Conservation (phyloP, 92 coral and sea anemone species). For the Siderastrea radians region DNA sequence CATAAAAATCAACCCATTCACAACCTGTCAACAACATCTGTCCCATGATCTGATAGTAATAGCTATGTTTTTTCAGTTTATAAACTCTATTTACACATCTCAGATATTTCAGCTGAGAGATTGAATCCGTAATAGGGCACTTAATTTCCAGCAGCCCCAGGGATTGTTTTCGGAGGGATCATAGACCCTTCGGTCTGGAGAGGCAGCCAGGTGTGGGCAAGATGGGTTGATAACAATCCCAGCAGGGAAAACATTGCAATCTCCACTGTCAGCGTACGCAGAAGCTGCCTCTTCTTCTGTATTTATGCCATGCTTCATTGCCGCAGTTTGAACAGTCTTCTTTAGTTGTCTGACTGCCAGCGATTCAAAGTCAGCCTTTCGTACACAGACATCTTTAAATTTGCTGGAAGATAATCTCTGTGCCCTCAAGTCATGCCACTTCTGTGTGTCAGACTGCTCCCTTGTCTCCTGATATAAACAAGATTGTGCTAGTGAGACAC, state of each 20-base stretch:
- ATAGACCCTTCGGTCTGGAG: constrained; percentile 58
- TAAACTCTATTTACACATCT: constrained; percentile 29
- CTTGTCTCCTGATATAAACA: constrained; percentile 33
- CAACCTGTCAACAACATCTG: constrained; percentile 60
- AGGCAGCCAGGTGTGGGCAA: constrained; percentile 61
- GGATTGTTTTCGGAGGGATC: constrained; percentile 34
- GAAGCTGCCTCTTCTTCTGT: constrained; percentile 54
- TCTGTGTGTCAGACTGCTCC: constrained; percentile 63
- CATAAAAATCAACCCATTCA: constrained; percentile 55
- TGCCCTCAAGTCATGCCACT: constrained; percentile 51
- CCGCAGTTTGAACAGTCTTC: constrained; percentile 26
- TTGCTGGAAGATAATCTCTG: constrained; percentile 62
- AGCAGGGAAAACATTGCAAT: constrained; percentile 38
- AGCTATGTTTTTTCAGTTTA: constrained; percentile 47
- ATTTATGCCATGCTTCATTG: constrained; percentile 49
- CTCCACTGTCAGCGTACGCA: constrained; percentile 26
- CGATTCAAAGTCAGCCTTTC: constrained; percentile 41
- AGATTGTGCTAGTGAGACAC: constrained; percentile 27
- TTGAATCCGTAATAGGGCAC: constrained; percentile 23
- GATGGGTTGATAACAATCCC: constrained; percentile 73
- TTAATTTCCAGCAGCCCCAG: constrained; percentile 46
- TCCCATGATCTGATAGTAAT: constrained; percentile 65
- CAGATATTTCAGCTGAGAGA: constrained; percentile 26
- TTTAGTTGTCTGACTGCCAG: constrained; percentile 37
- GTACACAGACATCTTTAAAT: constrained; percentile 41